These are phyloP conservation scores for Xanthostigma xanthostigma DNA, from an alignment of 2,888 invertebrate species.

Conservation along the genomic window DNA sequence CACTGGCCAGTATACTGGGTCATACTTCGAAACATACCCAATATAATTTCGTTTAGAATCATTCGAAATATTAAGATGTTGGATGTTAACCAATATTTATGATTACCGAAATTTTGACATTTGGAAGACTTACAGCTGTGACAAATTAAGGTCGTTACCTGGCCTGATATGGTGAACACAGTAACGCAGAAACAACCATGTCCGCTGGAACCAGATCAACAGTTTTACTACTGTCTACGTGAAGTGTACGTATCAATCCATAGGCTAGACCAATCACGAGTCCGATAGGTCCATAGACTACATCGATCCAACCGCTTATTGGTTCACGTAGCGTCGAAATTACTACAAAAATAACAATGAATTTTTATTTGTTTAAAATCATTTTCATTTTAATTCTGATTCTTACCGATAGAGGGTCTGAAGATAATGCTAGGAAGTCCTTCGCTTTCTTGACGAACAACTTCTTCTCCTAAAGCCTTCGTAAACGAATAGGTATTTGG, in stretches of 20 bases:
- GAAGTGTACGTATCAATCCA: constrained; percentile 54
- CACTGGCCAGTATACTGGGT: no score
- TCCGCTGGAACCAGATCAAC: constrained; percentile 73
- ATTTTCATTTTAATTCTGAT: background rate
- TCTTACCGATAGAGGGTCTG: constrained; percentile 66
- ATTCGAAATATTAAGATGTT: no score
- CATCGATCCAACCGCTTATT: constrained; percentile 57
- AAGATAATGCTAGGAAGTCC: constrained; percentile 64
- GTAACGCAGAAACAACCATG: constrained; percentile 36
- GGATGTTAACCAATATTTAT: no score
- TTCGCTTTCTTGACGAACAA: constrained; percentile 46
- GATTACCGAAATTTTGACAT: no score
- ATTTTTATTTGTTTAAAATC: constrained; percentile 6
- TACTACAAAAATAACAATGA: constrained; percentile 25
- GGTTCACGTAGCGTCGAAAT: constrained; percentile 39
- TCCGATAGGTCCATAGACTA: constrained; percentile 55
- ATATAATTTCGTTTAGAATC: no score
- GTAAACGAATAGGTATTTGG: constrained; percentile 78
- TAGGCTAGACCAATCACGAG: constrained; percentile 42
- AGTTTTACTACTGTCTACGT: constrained; percentile 41
- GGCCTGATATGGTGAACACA: no score
- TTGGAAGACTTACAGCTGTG: no score
- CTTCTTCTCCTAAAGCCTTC: constrained; percentile 72
- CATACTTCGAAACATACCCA: no score
- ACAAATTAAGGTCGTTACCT: no score